A percentile compares a stretch with the other conserved stretches of the same genome.
Conservation (phyloP, 1,140 invertebrate genomes). For the Druon quercuslanigerum region DNA sequence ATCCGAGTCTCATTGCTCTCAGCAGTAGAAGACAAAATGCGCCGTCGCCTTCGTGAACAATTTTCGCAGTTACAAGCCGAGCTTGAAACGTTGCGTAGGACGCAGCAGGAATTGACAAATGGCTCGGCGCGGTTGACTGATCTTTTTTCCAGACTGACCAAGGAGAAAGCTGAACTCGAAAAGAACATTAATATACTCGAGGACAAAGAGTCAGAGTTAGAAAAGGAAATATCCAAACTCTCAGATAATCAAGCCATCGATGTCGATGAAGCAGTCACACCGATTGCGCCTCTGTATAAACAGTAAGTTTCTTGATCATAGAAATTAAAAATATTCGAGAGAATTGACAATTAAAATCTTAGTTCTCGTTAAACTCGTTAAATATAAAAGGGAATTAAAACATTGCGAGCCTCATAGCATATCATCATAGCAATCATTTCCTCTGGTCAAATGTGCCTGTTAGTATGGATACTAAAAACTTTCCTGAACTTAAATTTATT, state of each 20-base stretch:
- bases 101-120: conserved; percentile 90
- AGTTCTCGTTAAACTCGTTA: no score
- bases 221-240: conserved; percentile 86
- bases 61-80: conserved; percentile 93
- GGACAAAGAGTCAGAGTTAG: conserved; percentile 91
- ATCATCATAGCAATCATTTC: no score
- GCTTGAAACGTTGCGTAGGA: conserved; percentile 91
- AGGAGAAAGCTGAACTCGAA: conserved; percentile 90
- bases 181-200: conserved; percentile 89
- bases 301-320: conserved; percentile 80
- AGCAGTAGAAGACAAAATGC: conserved; percentile 96
- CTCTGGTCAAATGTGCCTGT: no score
- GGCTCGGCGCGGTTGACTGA: conserved; percentile 90
- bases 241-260: conserved; percentile 88
- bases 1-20: conserved; percentile 94
- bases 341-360: no score
- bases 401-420: no score
- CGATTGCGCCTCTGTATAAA: conserved; percentile 96
- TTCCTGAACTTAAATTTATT: conserved; percentile 33
- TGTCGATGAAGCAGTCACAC: conserved; percentile 97
- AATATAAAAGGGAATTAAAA: no score
- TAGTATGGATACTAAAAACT: no score
- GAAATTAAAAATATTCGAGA: no score
- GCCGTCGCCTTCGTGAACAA: conserved; percentile 90
- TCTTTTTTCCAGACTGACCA: conserved; percentile 87